A percentile compares a stretch with the other conserved stretches of the same genome.
Evolutionary conservation across 2,113 vertebrate genomes (phyloP).

Genomic region (Antennarius striatus): DNA sequence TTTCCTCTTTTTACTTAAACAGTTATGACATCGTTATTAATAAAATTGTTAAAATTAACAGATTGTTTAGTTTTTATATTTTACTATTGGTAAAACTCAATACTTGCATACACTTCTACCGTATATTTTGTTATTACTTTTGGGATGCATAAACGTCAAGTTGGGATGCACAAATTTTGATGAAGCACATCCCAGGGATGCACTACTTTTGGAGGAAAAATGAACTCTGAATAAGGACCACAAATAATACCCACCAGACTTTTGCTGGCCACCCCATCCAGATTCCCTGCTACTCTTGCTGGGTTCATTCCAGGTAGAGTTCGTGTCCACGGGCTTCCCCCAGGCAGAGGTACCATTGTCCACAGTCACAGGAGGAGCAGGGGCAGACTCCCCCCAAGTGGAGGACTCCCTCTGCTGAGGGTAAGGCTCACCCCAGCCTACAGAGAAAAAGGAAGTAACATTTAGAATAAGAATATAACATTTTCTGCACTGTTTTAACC

Average conservation of each 20-base stretch:
- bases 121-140: no score
- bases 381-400: conserved; percentile 82
- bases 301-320: conserved; percentile 85
- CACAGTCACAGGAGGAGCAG: conserved; percentile 85
- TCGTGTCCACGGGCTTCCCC: conserved; percentile 91
- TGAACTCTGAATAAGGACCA: no score
- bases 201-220: no score
- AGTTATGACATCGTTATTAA: no score
- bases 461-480: not conserved
- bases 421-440: conserved; percentile 90
- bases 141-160: no score
- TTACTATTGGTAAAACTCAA: no score
- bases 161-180: no score
- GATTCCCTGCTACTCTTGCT: conserved; percentile 77
- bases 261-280: conserved; percentile 81
- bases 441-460: not conserved
- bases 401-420: conserved; percentile 76
- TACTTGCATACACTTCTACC: no score
- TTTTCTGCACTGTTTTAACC: not conserved
- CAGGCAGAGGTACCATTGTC: conserved; percentile 97
- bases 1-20: no score
- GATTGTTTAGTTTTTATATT: no score
- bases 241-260: conserved; percentile 80
- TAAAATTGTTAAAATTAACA: no score
- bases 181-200: no score